phyloP scores from a whole-genome alignment of 2,797 vertebrate species.

The Myotis vivesi region DNA sequence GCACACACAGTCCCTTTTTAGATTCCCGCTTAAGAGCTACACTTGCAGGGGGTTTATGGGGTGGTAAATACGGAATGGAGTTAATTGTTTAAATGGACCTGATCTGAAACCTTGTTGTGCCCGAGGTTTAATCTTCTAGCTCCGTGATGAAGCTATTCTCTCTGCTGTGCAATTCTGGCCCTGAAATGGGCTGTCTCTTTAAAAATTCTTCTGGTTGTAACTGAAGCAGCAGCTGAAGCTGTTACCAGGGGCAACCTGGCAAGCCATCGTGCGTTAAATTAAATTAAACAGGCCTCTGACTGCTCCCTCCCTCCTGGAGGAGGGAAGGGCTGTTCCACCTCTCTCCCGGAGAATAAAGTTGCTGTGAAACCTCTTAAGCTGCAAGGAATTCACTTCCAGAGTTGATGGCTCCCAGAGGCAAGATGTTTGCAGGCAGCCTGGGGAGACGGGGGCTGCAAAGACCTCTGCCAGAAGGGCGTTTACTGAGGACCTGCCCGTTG shows the following conservation, averaged over 20 bases:
- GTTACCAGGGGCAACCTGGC: constrained; percentile 75
- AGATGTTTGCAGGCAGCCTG: background rate
- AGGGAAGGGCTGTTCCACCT: background rate
- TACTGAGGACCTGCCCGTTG: background rate
- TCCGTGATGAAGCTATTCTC: background rate
- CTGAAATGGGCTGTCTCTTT: constrained; percentile 61
- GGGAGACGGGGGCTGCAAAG: background rate
- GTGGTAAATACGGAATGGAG: background rate
- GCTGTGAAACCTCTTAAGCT: background rate
- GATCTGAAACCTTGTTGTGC: background rate
- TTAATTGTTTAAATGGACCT: background rate
- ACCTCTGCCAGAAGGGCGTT: background rate
- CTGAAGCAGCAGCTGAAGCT: constrained; percentile 52
- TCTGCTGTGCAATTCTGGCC: background rate
- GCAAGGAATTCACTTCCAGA: constrained; percentile 1
- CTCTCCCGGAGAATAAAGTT: constrained; percentile 47
- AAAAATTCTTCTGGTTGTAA: constrained; percentile 61
- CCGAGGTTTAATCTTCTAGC: background rate
- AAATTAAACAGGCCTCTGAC: constrained; percentile 71
- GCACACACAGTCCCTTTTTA: background rate
- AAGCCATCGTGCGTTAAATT: constrained; percentile 63
- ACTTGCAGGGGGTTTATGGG: background rate
- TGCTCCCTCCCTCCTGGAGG: constrained; percentile 26
- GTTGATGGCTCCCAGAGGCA: constrained; percentile 24
- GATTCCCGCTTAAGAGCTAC: background rate